Evolutionary conservation across 2,888 invertebrate genomes (phyloP).

Genomic region (Drosophila putrida): DNA sequence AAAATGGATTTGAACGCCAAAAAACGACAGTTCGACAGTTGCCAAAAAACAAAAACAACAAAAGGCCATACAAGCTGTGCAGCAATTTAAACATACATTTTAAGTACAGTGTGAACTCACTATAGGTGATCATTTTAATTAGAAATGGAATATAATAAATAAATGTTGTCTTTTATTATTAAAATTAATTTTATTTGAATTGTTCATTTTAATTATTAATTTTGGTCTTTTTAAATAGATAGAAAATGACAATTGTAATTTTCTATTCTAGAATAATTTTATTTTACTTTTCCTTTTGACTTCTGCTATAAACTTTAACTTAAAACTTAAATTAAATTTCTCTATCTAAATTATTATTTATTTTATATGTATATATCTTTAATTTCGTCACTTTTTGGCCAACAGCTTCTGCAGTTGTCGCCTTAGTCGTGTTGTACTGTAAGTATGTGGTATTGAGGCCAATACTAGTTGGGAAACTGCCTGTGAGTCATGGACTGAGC

Average conservation of each 20-base stretch:
- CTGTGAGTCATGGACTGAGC: conserved; percentile 58
- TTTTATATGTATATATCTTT: not conserved
- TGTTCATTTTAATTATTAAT: too few relatives aligned
- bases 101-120: conserved; percentile 10
- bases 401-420: not conserved
- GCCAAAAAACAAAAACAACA: conserved; percentile 39
- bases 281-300: too few relatives aligned
- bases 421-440: conserved; percentile 20
- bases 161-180: too few relatives aligned
- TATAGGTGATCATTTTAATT: not conserved
- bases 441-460: conserved; percentile 52
- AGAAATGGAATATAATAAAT: not conserved
- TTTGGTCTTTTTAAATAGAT: too few relatives aligned
- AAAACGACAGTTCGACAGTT: conserved; percentile 62
- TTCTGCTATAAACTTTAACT: too few relatives aligned
- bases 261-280: too few relatives aligned
- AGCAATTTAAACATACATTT: conserved; percentile 31
- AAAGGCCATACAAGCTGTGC: conserved; percentile 39
- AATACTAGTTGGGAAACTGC: conserved; percentile 53
- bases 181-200: too few relatives aligned
- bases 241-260: too few relatives aligned
- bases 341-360: not conserved
- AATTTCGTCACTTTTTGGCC: not conserved
- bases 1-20: conserved; percentile 58
- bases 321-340: too few relatives aligned